Evolutionary conservation across 2,888 invertebrate genomes (phyloP).

Genomic region (Germaria angustata): DNA sequence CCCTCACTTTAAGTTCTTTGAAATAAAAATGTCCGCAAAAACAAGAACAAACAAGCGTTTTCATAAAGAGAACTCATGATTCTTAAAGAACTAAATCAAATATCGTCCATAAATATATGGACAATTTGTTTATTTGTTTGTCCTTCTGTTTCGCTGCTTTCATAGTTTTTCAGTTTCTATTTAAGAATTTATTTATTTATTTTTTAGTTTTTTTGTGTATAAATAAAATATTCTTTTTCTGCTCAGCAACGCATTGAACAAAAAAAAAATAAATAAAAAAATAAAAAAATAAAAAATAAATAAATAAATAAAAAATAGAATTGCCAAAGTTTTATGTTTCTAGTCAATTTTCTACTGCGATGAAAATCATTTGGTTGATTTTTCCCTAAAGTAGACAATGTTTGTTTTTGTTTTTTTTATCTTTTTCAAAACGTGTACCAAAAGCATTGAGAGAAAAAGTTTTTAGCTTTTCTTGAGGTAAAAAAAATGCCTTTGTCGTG

Average conservation of each 20-base stretch:
- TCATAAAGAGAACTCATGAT: not conserved
- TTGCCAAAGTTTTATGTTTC: constrained; percentile 27
- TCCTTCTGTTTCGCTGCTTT: too few relatives aligned
- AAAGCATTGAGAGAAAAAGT: constrained; percentile 31
- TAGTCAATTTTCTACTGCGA: constrained; percentile 26
- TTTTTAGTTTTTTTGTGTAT: too few relatives aligned
- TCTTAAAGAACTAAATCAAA: not conserved
- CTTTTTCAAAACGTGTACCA: too few relatives aligned
- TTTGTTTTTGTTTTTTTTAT: too few relatives aligned
- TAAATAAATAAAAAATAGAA: too few relatives aligned
- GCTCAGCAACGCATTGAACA: not conserved
- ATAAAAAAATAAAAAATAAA: too few relatives aligned
- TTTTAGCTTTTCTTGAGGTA: not conserved
- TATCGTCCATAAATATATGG: too few relatives aligned
- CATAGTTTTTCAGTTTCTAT: not conserved
- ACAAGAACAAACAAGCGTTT: not conserved
- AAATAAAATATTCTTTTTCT: too few relatives aligned
- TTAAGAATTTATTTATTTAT: too few relatives aligned
- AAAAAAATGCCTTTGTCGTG: not conserved
- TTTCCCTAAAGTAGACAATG: not conserved
- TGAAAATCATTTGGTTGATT: constrained; percentile 15
- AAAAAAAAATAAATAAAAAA: constrained; percentile 28
- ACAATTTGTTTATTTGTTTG: too few relatives aligned
- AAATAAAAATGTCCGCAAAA: constrained; percentile 16
- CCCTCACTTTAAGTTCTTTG: too few relatives aligned